These are phyloP conservation scores for Danionella cerebrum DNA, from an alignment of 2,113 vertebrate genomes.

Conservation along the genomic window DNA sequence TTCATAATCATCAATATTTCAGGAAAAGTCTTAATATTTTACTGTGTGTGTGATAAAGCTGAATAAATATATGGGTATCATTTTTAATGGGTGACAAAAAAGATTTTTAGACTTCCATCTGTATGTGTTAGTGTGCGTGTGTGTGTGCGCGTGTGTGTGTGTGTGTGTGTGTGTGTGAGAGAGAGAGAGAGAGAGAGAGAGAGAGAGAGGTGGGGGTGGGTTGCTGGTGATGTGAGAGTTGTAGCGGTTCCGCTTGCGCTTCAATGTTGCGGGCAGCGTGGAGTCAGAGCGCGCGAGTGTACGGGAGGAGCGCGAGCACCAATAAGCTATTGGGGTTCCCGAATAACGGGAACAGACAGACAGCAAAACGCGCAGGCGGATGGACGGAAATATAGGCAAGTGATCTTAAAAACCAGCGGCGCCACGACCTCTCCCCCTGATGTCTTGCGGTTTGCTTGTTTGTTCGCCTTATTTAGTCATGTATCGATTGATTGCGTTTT, in stretches of 20 bases:
- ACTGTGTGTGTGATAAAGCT: too few species aligned
- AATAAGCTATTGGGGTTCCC: constrained; percentile 68
- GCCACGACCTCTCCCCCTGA: constrained; percentile 22
- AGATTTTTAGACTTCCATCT: too few species aligned
- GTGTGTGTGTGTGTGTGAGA: neutral
- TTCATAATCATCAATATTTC: too few species aligned
- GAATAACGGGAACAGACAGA: constrained; percentile 52
- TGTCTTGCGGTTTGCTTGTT: constrained; percentile 45
- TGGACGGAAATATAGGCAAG: constrained; percentile 70
- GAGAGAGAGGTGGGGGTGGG: constrained; percentile 40
- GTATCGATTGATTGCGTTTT: constrained; percentile 77
- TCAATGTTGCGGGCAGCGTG: constrained; percentile 70
- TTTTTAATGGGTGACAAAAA: too few species aligned
- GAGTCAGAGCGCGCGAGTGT: constrained; percentile 69
- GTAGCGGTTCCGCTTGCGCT: constrained; percentile 67
- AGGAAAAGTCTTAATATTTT: too few species aligned
- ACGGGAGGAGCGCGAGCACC: constrained; percentile 69
- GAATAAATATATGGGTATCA: too few species aligned
- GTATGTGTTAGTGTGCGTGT: too few species aligned
- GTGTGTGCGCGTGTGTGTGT: constrained; percentile 27
- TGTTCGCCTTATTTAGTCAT: constrained; percentile 52
- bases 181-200: constrained; percentile 12
- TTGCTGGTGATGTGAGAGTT: constrained; percentile 66
- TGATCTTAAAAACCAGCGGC: constrained; percentile 49
- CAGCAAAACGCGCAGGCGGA: constrained; percentile 53